Conservation (phyloP, 2,797 vertebrate genomes). For the Intellagama lesueurii region DNA sequence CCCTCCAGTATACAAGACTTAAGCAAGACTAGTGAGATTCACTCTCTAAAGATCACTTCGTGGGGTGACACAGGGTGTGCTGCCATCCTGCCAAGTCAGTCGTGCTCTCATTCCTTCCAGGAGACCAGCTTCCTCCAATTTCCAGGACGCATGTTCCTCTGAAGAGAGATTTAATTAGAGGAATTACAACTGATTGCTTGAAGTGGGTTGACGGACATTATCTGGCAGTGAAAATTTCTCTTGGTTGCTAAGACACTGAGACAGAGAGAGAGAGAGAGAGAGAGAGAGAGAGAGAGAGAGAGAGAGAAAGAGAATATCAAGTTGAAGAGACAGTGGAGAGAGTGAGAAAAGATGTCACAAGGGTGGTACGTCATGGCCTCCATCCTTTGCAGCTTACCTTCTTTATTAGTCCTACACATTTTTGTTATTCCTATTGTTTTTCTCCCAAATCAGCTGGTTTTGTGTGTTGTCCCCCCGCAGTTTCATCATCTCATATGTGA, state of each 20-base stretch:
- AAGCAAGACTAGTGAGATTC: no score
- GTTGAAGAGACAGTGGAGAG: slow-evolving; percentile 27
- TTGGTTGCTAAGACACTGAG: slow-evolving; percentile 57
- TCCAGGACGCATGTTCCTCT: slow-evolving; percentile 20
- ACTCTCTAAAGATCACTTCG: no score
- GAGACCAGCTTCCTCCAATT: slow-evolving; percentile 20
- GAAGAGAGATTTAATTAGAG: slow-evolving; percentile 51
- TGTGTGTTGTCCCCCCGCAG: neutral
- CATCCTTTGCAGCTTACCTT: neutral
- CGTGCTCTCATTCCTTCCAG: neutral
- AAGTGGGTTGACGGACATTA: slow-evolving; percentile 46
- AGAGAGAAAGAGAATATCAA: neutral
- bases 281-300: slow-evolving; percentile 6
- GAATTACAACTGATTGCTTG: slow-evolving; percentile 51
- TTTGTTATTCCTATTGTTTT: neutral
- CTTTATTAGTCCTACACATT: neutral
- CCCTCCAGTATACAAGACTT: no score
- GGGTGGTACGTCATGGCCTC: slow-evolving; percentile 26
- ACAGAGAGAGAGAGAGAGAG: neutral
- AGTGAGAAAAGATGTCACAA: slow-evolving; percentile 21
- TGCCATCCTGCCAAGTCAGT: no score
- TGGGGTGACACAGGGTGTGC: no score
- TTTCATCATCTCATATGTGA: neutral
- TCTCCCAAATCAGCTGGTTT: neutral
- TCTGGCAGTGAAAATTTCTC: slow-evolving; percentile 41